Base-by-base conservation (phyloP, 2,113 vertebrate genomes). In the Ctenomys sociabilis region DNA sequence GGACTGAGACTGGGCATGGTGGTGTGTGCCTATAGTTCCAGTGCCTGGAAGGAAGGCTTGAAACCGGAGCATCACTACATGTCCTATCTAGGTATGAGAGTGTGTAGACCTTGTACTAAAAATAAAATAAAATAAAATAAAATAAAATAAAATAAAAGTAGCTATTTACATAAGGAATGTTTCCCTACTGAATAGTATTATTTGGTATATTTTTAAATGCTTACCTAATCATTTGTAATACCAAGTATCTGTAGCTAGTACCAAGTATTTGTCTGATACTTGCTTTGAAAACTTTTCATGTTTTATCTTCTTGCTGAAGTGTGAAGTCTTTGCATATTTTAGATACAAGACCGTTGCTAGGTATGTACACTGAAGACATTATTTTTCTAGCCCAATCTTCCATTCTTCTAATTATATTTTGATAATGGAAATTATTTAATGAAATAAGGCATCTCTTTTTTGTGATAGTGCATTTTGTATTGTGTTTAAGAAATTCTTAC, bases 261-360 rank as follows among this genome's bases (percentile, higher is more conserved):
- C 32, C 40, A 49, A 88, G n/a, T 28, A 86, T 63, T 30, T 77
- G 19, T 90, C 35, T 61, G 24, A 32, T 52, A 90, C 0, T 4
- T 54, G 49, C 24, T 88, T 68, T 37, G 63, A 75, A 92, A 66
- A 82, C n/a, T 54, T 45, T 90, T 57, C 24, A 35, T 78, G 4
- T 81, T 93, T 92, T 73, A 70, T 75, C 3, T 91, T 45, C 66
- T 92, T 66, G 70, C 19, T 72, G 12, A 43, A 63, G 13, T 66
- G 22, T 93, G 61, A 89, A 77, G 5, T 40, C 64, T 93, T 88
- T 88, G 3, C 82, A 70, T 91, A 45, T 81, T 90, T 22, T 95
- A 35, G 75, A 87, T 35, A 9, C 11, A 63, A 89, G 9, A 83
- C 19, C 21, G 93, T 85, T 85, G 88, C 88, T 52, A 80, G 54